A percentile compares a stretch with the other conserved stretches of the same genome.
Evolutionary conservation across 2,113 vertebrate genomes (phyloP).

Genomic region (Herpetotheres cachinnans): DNA sequence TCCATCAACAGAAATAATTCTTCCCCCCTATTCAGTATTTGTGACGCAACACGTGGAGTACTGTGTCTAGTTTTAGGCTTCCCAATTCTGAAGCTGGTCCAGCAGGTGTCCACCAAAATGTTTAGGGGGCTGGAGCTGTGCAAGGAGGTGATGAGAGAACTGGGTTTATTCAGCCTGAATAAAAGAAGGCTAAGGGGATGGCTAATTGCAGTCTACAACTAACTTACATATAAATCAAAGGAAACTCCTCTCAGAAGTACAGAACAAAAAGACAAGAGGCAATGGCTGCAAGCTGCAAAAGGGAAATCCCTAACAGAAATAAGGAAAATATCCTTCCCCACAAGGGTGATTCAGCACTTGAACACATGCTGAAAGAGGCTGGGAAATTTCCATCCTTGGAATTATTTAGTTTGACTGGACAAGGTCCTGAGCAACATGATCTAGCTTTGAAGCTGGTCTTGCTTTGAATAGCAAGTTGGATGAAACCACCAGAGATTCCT

Average conservation of each 20-base stretch:
- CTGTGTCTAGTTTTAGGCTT: not conserved
- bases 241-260: not conserved
- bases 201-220: not conserved
- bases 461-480: not conserved
- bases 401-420: not conserved
- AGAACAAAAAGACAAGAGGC: not conserved
- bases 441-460: not conserved
- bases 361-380: not conserved
- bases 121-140: not conserved
- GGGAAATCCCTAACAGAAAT: not conserved
- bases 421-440: not conserved
- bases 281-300: not conserved
- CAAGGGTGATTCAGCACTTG: not conserved
- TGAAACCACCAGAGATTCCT: not conserved
- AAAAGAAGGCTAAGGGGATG: not conserved
- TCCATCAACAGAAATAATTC: not conserved
- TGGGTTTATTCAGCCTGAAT: not conserved
- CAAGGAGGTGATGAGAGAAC: not conserved
- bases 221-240: not conserved
- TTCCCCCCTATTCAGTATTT: not conserved
- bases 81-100: not conserved
- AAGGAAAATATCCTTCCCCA: not conserved
- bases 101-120: not conserved
- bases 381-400: not conserved
- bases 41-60: not conserved